Base-by-base conservation (phyloP, 2,113 vertebrate genomes). In the Glaucomys volans region DNA sequence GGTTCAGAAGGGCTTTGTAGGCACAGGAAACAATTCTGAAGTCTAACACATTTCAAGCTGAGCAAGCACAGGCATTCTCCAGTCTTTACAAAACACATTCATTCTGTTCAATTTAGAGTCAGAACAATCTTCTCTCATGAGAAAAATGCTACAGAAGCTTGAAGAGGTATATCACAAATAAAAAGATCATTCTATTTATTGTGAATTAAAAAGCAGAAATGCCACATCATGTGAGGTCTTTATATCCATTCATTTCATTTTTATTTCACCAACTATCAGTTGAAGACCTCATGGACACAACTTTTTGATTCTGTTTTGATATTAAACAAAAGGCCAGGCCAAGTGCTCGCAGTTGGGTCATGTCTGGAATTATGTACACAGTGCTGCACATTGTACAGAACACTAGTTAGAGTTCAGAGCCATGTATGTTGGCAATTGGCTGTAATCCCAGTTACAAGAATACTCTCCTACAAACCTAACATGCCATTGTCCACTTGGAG, bases 251-350 rank as follows among this genome's bases (percentile, higher is more conserved):
- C 32, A 35, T 85, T 90, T 88, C 47, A 76, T 57, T 71, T 44
- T 10, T 57, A 18, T 82, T 97, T 86, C 57, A 93, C 52, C 74
- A 93, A 81, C 71, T 40, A 62, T 30, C 50, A 47, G 64, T 32
- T 52, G 17, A 62, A 74, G 32, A 59, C 44, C 22, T 69, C 84
- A 50, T 4, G 62, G 87, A 86, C 62, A 64, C 30, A 80, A 47
- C 28, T 79, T 95, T 91, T 80, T 85, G 44, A 57, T 72, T 92
- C 62, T 81, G 59, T 86, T 90, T 91, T 40, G 24, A 42, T 71
- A 90, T 62, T 77, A 40, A 67, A 75, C 42, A 93, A 79, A 72
- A 89, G n/a, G 24, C 42, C 17, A 35, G 50, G n/a, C 24, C 28
- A 80, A 64, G 13, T 40, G 35, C 52, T 47, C 26, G 40, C 2